phyloP scores from a whole-genome alignment of 2,797 vertebrate genomes.

The Coregonus ussuriensis region DNA sequence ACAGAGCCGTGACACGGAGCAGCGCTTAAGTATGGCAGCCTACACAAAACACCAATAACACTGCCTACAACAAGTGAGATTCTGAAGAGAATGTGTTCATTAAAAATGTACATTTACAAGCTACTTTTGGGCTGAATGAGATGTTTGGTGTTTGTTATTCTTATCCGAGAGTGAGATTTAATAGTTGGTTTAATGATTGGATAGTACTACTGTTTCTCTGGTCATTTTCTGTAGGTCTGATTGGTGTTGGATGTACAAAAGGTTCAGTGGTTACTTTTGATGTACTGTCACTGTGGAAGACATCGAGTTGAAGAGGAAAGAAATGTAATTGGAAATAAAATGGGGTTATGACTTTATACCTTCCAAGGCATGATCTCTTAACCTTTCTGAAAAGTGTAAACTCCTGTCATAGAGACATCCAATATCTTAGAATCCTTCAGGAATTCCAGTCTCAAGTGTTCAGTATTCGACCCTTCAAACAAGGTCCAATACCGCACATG shows the following conservation, averaged over 20 bases:
- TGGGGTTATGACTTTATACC: too few relatives aligned
- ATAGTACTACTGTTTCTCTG: too few relatives aligned
- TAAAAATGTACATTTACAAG: not conserved
- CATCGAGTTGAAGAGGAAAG: too few relatives aligned
- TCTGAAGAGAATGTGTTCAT: not conserved
- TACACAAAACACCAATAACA: slow-evolving; percentile 18
- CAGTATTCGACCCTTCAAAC: not conserved
- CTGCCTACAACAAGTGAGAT: slow-evolving; percentile 7
- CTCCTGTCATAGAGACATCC: not conserved
- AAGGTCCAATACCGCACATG: not conserved
- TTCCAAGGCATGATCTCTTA: not conserved
- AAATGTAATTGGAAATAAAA: too few relatives aligned
- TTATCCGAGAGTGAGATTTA: not conserved
- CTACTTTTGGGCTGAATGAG: not conserved
- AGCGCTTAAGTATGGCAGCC: slow-evolving; percentile 24
- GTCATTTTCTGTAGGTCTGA: too few relatives aligned
- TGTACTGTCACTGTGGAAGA: too few relatives aligned
- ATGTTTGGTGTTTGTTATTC: not conserved
- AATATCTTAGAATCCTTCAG: not conserved
- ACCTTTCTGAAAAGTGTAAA: not conserved
- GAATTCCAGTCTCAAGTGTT: not conserved
- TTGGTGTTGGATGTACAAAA: too few relatives aligned
- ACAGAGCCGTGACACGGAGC: not conserved
- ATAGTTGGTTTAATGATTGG: too few relatives aligned
- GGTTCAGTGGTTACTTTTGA: too few relatives aligned